Conservation (phyloP, 2,113 vertebrate species). For the Hipposideros armiger region DNA sequence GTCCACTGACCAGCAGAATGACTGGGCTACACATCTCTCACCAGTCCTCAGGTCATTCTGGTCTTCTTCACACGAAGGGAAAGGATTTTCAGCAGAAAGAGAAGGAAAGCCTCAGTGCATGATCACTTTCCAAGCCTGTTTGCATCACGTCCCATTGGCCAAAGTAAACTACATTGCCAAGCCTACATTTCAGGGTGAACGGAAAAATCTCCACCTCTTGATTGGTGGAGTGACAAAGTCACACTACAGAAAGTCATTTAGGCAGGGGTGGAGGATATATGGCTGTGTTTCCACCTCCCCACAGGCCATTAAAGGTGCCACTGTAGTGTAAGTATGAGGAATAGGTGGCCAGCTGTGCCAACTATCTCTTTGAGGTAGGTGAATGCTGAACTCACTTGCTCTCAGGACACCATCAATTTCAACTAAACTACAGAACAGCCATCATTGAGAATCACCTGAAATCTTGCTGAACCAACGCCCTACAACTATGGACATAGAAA, state of each 20-base stretch:
- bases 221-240: neutral
- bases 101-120: rapidly evolving
- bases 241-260: neutral
- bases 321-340: rapidly evolving
- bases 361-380: neutral
- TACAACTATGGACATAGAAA: too few relatives aligned
- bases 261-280: too few relatives aligned
- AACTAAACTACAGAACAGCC: too few relatives aligned
- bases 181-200: neutral
- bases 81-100: neutral
- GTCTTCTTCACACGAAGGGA: neutral
- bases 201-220: neutral
- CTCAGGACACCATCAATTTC: too few relatives aligned
- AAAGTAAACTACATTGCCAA: neutral
- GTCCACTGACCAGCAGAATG: rapidly evolving
- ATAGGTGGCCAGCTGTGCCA: neutral
- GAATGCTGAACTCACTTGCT: too few relatives aligned
- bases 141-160: neutral
- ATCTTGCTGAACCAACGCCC: too few relatives aligned
- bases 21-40: neutral
- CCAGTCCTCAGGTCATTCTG: neutral
- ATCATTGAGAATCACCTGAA: too few relatives aligned
- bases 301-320: neutral
- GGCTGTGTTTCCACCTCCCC: too few relatives aligned
- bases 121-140: neutral